These are phyloP conservation scores for Mirza zaza DNA, from an alignment of 2,113 vertebrate species.

Conservation along the genomic window DNA sequence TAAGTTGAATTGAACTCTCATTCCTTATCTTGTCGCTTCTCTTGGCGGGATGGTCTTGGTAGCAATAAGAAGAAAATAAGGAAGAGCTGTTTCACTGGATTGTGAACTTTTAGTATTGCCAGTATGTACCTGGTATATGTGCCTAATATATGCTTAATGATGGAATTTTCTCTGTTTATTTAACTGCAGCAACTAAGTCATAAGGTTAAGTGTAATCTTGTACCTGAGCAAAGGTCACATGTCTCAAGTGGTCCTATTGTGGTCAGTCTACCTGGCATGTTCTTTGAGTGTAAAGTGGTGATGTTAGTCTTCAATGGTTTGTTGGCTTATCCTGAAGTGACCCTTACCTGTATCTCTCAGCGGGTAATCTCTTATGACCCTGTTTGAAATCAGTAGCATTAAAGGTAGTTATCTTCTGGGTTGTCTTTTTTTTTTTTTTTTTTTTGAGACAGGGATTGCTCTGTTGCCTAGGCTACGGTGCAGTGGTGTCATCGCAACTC, in stretches of 20 bases:
- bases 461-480: too few relatives aligned
- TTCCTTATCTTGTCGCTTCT: not conserved
- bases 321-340: not conserved
- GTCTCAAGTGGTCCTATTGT: not conserved
- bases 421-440: not conserved
- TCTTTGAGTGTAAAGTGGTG: not conserved
- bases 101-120: not conserved
- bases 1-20: not conserved
- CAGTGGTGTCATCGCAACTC: too few relatives aligned
- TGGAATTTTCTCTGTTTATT: not conserved
- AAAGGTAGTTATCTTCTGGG: not conserved
- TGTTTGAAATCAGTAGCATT: not conserved
- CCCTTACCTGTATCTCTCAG: not conserved
- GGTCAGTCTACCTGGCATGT: not conserved
- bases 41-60: not conserved
- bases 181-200: not conserved
- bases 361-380: not conserved
- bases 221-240: not conserved
- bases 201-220: not conserved
- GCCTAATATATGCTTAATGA: not conserved
- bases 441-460: too few relatives aligned
- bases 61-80: not conserved
- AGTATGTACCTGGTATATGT: not conserved
- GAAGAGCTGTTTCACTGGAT: not conserved
- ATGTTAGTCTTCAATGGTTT: not conserved